Evolutionary conservation across 2,797 vertebrate genomes (phyloP), one percentile per base, ranked within the genome.

Genomic region (Myoxocephalus aenaeus): DNA sequence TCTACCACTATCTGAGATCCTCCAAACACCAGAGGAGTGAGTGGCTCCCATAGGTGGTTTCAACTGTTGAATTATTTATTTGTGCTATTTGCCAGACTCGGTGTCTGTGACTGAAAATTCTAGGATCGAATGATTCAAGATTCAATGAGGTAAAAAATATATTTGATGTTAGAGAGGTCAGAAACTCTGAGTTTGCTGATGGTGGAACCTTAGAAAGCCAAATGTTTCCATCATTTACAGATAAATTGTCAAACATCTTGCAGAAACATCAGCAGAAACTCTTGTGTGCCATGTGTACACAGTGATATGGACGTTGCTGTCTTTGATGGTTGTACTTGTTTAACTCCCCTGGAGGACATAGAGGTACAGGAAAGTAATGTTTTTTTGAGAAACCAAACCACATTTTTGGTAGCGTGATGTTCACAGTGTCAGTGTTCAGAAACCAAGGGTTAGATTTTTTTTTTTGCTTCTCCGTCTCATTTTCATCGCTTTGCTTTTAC

Each of bases 51-150:
- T 81, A 79, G 79, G 63, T 20, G 53, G 81, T 79, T 65, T 81
- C 53, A 44, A 2, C 58, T 73, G 32, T 38, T 93, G 81, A 90
- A 93, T 94, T 88, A 91, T 91, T 89, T 63, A 92, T 89, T 14
- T 59, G 50, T 69, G 81, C 78, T 76, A 72, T 84, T 87, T 85
- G 65, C 62, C 25, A 70, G 67, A 75, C 42, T 77, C 72, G 0
- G 15, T 40, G 73, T 81, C 81, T 0, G 51, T 81, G 86, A 87
- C 77, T 75, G 66, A 81, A 34, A 79, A 73, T 75, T 70, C 34
- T 22, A 51, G 36, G 56, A 58, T 27, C 54, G 65, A 89, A 80
- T 76, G 75, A 84, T 72, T 77, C 54, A 66, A 75, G 79, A 73
- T 44, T 73, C 27, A 67, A 25, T 69, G n/a, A 75, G 56, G 42